These are phyloP conservation scores for Girardia tigrina DNA, from an alignment of 2,888 invertebrate genomes.

Conservation along the genomic window DNA sequence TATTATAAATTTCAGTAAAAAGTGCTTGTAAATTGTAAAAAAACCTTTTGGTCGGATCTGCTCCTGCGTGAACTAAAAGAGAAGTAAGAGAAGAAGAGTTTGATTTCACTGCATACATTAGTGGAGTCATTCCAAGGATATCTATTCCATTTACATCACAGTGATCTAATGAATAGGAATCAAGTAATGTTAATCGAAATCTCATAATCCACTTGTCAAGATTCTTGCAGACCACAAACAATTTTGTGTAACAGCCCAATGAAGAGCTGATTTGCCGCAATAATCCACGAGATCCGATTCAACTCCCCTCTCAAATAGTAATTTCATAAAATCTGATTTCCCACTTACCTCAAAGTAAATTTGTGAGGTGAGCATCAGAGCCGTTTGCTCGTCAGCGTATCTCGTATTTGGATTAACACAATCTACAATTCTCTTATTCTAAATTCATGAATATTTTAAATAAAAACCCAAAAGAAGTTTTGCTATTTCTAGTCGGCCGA, in stretches of 20 bases:
- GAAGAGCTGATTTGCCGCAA: neutral
- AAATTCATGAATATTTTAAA: neutral
- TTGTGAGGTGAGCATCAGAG: neutral
- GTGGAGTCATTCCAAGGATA: neutral
- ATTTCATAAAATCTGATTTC: neutral
- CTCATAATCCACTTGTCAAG: too few species aligned
- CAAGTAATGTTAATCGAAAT: too few species aligned
- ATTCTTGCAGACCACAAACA: neutral
- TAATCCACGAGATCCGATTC: constrained; percentile 1
- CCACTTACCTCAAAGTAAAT: neutral
- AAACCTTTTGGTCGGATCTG: neutral
- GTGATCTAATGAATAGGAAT: neutral
- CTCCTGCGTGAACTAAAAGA: neutral
- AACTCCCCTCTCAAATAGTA: neutral
- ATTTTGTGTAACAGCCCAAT: neutral
- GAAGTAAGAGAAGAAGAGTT: neutral
- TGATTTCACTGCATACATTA: neutral
- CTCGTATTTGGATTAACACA: neutral
- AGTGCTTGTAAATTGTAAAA: too few species aligned
- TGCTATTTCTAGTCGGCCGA: neutral
- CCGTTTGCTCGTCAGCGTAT: neutral
- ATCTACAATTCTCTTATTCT: neutral
- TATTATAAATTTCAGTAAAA: too few species aligned
- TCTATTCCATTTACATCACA: neutral
- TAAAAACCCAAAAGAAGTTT: neutral